Evolutionary conservation across 2,888 invertebrate species (phyloP), one percentile per base, ranked within the genome.

Genomic region (Microplitis manilae): DNA sequence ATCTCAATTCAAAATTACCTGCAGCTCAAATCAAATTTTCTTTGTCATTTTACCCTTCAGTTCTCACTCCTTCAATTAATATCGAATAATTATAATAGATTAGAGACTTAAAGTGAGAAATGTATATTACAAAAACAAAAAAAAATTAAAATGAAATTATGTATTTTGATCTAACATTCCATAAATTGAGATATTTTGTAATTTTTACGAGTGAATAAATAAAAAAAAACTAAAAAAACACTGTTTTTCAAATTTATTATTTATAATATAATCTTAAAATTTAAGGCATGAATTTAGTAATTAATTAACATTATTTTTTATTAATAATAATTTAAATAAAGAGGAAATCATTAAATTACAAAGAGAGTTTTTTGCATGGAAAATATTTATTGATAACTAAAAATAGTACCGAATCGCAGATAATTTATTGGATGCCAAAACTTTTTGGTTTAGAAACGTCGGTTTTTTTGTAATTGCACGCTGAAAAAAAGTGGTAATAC

Each of bases 381-480:
- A 20, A 30, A 59, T 38, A 60, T n/a, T 20, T 60, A 1, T 1
- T 30, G 8, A 30, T 38, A 13, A 9, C 5, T 20, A 70, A 60
- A 38, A 60, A 60, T 13, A 70, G 65, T 17, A 67, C 65, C 0
- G 68, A 75, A 6, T 17, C 17, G 9, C 64, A 68, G 40, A 41
- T 69, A 7, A 20, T 77, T 15, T 40, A 78, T 13, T 71, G 81
- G 76, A 79, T 73, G 0, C 83, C 86, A 0, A 85, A 85, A 67
- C 8, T 86, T 1, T 73, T 86, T 38, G 86, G 86, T 0, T 85
- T 59, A 93, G 93, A 1, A 92, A 92, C 78, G 86, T 93, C 6
- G 90, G 91, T 76, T 93, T 93, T 85, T 89, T 92, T 6, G 89
- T 92, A 0, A 92, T 93, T n/a, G n/a, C n/a, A n/a, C n/a, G n/a